These are phyloP conservation scores for Heliconius ethilla DNA, from an alignment of 2,888 invertebrate species.

Conservation along the genomic window DNA sequence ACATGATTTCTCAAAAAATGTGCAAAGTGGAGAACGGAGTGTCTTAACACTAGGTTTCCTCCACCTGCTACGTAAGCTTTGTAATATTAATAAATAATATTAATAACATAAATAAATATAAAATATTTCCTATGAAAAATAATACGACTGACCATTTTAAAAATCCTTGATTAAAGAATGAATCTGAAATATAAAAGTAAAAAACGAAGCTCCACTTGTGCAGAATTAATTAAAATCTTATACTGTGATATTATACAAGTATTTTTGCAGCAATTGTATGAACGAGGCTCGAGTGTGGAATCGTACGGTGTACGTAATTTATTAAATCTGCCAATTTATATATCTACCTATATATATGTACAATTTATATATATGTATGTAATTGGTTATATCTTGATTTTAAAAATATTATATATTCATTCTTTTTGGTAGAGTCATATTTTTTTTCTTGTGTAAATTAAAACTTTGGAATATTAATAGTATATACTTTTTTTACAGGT, in stretches of 20 bases:
- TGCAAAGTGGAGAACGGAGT: too few relatives aligned
- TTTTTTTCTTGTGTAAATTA: background rate
- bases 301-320: slow-evolving; percentile 5
- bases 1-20: too few relatives aligned
- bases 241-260: slow-evolving; percentile 23
- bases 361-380: background rate
- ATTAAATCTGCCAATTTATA: slow-evolving; percentile 18
- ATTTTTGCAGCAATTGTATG: slow-evolving; percentile 24
- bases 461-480: too few relatives aligned
- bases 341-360: background rate
- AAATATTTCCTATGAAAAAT: background rate
- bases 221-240: slow-evolving; percentile 24
- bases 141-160: slow-evolving; percentile 1
- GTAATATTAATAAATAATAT: too few relatives aligned
- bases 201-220: slow-evolving; percentile 4
- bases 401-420: background rate
- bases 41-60: too few relatives aligned
- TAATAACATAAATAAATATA: too few relatives aligned
- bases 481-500: background rate
- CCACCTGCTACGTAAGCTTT: too few relatives aligned
- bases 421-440: background rate
- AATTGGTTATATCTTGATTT: background rate
- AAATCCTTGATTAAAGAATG: slow-evolving; percentile 16
- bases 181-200: slow-evolving; percentile 14
- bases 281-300: slow-evolving; percentile 24